Percentiles rank a stretch among this genome's conserved stretches.
phyloP scores from a whole-genome alignment of 53 echinoderm and acorn worm genomes.

The Echinarachnius parma region DNA sequence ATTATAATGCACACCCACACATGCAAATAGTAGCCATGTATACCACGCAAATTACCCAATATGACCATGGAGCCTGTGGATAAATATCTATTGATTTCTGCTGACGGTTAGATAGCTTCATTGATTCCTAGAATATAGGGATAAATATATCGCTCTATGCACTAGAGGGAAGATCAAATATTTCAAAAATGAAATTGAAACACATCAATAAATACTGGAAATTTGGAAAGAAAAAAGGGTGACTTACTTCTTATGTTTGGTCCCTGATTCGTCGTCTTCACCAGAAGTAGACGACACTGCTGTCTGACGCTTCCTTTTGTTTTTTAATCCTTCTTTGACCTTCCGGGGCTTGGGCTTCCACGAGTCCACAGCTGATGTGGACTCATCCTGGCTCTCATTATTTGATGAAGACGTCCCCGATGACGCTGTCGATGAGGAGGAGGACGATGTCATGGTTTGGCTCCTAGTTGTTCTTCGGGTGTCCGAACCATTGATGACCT shows the following conservation, averaged over 20 bases:
- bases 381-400: conserved; percentile 37
- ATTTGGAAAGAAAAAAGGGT: background rate
- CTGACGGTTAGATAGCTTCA: too few species aligned
- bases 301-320: conserved; percentile 3
- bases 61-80: too few species aligned
- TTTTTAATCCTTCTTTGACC: background rate
- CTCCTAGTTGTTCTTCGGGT: conserved; percentile 12
- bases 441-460: conserved; percentile 1
- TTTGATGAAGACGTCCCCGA: conserved; percentile 8
- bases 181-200: too few species aligned
- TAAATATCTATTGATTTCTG: too few species aligned
- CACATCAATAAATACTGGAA: too few species aligned
- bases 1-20: too few species aligned
- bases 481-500: background rate
- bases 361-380: background rate
- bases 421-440: background rate
- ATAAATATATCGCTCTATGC: too few species aligned
- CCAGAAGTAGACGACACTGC: conserved; percentile 30
- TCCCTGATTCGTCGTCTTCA: conserved; percentile 18
- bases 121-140: too few species aligned
- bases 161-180: too few species aligned
- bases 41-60: too few species aligned
- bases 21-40: too few species aligned
- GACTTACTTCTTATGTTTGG: conserved; percentile 35
- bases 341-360: conserved; percentile 1